phyloP scores from a whole-genome alignment of 2,888 invertebrate genomes.

The Epiperipatus broadwayi region DNA sequence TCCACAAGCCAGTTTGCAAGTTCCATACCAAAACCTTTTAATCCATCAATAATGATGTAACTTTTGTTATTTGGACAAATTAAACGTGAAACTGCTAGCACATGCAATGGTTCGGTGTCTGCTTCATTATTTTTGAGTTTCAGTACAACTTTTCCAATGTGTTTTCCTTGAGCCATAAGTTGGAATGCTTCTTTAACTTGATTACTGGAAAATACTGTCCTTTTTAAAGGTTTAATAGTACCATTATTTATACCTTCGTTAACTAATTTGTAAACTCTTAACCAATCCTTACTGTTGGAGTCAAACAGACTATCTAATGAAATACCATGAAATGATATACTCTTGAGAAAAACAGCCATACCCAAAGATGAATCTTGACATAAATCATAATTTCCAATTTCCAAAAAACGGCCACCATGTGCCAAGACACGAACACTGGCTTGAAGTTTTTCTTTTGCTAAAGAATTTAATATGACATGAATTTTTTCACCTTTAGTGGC shows the following conservation, averaged over 20 bases:
- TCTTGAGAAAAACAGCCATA: constrained; percentile 86
- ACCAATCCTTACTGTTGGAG: constrained; percentile 41
- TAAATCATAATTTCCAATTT: constrained; percentile 93
- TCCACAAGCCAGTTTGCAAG: constrained; percentile 68
- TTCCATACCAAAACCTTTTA: constrained; percentile 93
- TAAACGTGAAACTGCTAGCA: constrained; percentile 62
- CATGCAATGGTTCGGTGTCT: constrained; percentile 26
- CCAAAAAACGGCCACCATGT: constrained; percentile 78
- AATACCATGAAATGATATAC: constrained; percentile 92
- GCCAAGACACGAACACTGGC: constrained; percentile 83
- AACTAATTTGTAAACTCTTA: constrained; percentile 53
- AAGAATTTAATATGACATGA: constrained; percentile 80
- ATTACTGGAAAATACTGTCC: constrained; percentile 60
- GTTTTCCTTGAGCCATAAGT: constrained; percentile 90
- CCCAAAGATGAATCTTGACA: constrained; percentile 75
- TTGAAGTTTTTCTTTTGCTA: constrained; percentile 84
- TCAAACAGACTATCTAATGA: constrained; percentile 81
- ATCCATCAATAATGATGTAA: constrained; percentile 44
- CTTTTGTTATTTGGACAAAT: constrained; percentile 40
- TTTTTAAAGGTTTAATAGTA: constrained; percentile 71
- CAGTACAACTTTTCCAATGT: constrained; percentile 86
- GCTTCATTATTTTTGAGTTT: constrained; percentile 40
- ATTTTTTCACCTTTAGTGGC: constrained; percentile 76
- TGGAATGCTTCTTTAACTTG: constrained; percentile 80
- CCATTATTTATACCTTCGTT: constrained; percentile 65